Base-by-base conservation (phyloP, 2,113 vertebrate genomes). In the Heterocephalus glaber region DNA sequence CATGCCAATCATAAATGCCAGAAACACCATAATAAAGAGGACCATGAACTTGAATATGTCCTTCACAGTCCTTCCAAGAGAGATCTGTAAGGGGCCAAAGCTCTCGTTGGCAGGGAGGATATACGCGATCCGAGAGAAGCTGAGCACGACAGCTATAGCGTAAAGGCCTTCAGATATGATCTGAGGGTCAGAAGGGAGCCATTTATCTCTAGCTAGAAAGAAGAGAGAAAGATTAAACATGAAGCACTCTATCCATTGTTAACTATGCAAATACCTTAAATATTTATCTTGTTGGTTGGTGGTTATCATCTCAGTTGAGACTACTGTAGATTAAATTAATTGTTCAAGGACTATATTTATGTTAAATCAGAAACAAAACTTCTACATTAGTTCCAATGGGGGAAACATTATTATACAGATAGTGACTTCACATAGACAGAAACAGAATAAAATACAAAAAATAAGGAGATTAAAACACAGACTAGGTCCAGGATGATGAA, bases 1-100 rank as follows among this genome's bases (percentile, higher is more conserved):
- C 99, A 99, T 99, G 89, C 99, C 99, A 77, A 99, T 99, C 99
- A 99, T 99, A 98, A 99, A 99, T 14, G 99, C 99, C 89, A 99
- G 98, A 96, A 99, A 99, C 38, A 99, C 99, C 99, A 99, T 99
- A 90, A 99, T 99, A 95, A 99, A 99, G 95, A 99, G 99, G 90
- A 99, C 99, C 99, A 99, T 99, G 97, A 99, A 99, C 98, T 99
- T 99, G 98, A 99, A 99, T 97, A 99, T 99, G 97, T 99, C 99
- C 96, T 99, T 99, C 58, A 99, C 99, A 3, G 99, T 99, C 94
- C 99, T 99, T 72, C 99, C 99, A 33, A 99, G 98, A 3, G 99
- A 99, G 97, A 99, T 99, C 98, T 99, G 99, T 66, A 99, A 96
- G n/a, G 99, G 99, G 10, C 99, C 99, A 58, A 99, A 99, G 97